Base-by-base conservation (phyloP, 2,888 invertebrate species). In the Diadromus collaris region DNA sequence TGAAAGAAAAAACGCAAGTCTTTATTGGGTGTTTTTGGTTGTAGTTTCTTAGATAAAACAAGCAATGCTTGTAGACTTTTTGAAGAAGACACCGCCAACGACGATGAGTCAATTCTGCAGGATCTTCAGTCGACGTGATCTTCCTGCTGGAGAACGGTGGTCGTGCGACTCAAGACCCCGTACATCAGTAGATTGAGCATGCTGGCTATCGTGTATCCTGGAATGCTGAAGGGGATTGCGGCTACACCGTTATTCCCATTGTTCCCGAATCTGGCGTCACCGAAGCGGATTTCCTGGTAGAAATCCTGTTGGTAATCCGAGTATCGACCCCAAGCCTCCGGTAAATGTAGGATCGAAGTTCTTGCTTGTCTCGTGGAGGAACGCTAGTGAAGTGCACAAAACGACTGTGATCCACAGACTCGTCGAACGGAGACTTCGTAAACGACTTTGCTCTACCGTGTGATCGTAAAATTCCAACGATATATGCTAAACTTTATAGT, bases 211-310 rank as follows among this genome's bases (percentile, higher is more conserved):
- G 41, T 64, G 41, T 38, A 61, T 70, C 32, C 32, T 60, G 16
- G 44, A 60, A 60, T 70, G 34, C 51, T 29, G 21, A 41, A 29
- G 19, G 41, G 34, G 51, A 63, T 51, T 48, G 38, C 29, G 64
- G 32, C 67, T 38, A 54, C 51, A 46, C 60, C 63, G n/a, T 27
- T 41, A 63, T 54, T 34, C 54, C 67, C 38, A 72, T 63, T 63
- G 63, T 72, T 41, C 54, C 51, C 38, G 34, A 71, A 54, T 72
- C 71, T 63, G 38, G 24, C 54, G 38, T 13, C 29, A 63, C 71
- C n/a, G 63, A 54, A 51, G 24, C 46, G 64, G 7, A 24, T 29
- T 27, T 44, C 38, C 13, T 38, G 38, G 29, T 38, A 51, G 41
- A 9, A 48, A n/a, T 63, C 24, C 54, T 64, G 38, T 7, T 54